Conservation (phyloP, 2,888 invertebrate species). For the Ectemnius cavifrons region DNA sequence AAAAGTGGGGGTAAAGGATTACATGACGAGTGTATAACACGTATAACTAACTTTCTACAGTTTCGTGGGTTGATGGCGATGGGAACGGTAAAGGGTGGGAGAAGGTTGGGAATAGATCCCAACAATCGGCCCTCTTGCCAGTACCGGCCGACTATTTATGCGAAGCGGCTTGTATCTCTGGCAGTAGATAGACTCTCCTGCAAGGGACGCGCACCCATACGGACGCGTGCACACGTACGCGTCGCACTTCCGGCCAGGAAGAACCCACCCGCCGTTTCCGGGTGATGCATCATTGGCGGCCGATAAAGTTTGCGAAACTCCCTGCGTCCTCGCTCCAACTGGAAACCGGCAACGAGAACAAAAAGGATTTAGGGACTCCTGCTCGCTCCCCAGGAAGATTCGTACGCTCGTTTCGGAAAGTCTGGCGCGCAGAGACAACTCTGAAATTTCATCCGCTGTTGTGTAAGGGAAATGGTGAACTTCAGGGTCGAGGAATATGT, state of each 20-base stretch:
- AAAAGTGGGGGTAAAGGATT: too few species aligned
- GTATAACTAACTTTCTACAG: too few species aligned
- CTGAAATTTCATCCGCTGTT: too few species aligned
- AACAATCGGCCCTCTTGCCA: constrained; percentile 22
- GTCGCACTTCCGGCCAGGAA: constrained; percentile 66
- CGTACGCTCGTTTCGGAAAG: too few species aligned
- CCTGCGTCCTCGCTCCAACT: constrained; percentile 43
- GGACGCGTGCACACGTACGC: constrained; percentile 43
- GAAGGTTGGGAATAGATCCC: background rate
- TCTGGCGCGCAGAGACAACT: too few species aligned
- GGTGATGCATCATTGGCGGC: constrained; percentile 70
- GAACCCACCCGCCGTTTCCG: constrained; percentile 66
- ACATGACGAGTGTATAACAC: too few species aligned
- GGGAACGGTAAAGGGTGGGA: background rate
- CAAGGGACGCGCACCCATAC: constrained; percentile 16
- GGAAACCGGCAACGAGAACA: constrained; percentile 48
- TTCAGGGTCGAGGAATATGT: too few species aligned
- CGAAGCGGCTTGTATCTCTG: constrained; percentile 28
- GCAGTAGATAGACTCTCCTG: constrained; percentile 31
- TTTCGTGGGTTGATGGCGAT: background rate
- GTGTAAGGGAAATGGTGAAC: too few species aligned
- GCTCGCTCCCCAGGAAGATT: too few species aligned
- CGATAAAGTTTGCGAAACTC: constrained; percentile 68
- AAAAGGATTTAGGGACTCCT: constrained; percentile 37
- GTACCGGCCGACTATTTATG: constrained; percentile 42